Evolutionary conservation across 1,140 invertebrate species (phyloP), one percentile per base, ranked within the genome.

Genomic region (Lanistes nyassanus): DNA sequence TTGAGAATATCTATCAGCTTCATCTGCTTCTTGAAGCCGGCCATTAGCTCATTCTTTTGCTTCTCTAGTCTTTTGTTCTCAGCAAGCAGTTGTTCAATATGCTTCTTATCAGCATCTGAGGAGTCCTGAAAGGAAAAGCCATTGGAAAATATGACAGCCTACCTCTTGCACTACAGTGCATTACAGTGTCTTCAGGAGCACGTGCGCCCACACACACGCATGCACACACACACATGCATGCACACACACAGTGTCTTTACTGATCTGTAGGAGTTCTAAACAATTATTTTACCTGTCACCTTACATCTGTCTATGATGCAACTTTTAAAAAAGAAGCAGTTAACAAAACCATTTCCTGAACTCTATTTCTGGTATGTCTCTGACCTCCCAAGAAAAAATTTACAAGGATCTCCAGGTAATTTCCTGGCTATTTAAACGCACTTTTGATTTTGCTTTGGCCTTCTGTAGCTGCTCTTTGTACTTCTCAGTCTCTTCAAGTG

Each of bases 1-100:
- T 90, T 90, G 7, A 90, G 82, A 68, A 90, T 83, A 80, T 90
- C 89, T 71, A 90, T 90, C 13, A 90, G 82, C 81, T 90, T 90
- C 58, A 90, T 81, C 70, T 90, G 89, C 81, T 90, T 90, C 79
- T 90, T 90, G 69, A 90, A 90, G 13, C 87, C 90, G 31, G 87
- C 79, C 82, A 90, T 88, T 36, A 90, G 80, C 77, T 90, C 89
- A 66, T 86, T 86, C 79, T 90, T 90, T 81, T 90, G 89, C 81
- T 90, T 90, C 74, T 89, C 85, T 55, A 90, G 81, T 67, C 85
- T 77, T 69, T 88, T 88, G 75, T 90, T 90, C 67, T 89, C 88
- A 16, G 79, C 76, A 56, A 85, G 23, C n/a, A 90, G 73, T 62
- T 88, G 84, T 64, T 90, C 89, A 36, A 89, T 79, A 75, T 82